These are phyloP conservation scores for Pyrochroa serraticornis DNA, from an alignment of 2,888 invertebrate species.

Conservation along the genomic window DNA sequence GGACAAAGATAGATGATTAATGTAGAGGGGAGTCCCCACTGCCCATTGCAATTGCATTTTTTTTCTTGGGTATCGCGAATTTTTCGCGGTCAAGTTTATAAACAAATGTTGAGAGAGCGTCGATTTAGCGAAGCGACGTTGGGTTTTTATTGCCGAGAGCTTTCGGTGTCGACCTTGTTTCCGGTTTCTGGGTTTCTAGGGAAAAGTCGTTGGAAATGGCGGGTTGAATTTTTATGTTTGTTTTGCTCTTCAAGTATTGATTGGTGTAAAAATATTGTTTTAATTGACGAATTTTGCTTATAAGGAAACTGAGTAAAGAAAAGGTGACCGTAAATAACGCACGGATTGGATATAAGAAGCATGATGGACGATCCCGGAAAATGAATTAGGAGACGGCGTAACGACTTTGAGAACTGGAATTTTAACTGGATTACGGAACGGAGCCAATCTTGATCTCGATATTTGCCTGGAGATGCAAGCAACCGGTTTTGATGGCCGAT, in stretches of 20 bases:
- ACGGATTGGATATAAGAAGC: not conserved
- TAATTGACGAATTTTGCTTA: too few relatives aligned
- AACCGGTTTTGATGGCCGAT: conserved; percentile 15
- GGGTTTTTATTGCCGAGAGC: too few relatives aligned
- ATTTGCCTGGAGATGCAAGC: conserved; percentile 16
- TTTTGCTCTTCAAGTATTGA: too few relatives aligned
- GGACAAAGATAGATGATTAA: conserved; percentile 1
- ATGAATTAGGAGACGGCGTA: conserved; percentile 8
- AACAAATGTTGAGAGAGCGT: conserved; percentile 13
- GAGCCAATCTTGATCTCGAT: conserved; percentile 4
- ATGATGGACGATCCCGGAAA: not conserved
- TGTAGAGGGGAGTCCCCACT: conserved; percentile 4
- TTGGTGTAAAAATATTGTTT: too few relatives aligned
- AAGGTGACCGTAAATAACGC: not conserved
- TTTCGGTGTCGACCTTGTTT: too few relatives aligned
- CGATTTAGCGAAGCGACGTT: not conserved
- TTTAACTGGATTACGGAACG: conserved; percentile 16
- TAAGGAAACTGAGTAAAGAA: too few relatives aligned
- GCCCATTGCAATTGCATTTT: conserved; percentile 9
- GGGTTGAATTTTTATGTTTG: too few relatives aligned
- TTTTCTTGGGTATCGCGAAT: not conserved
- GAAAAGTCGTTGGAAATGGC: too few relatives aligned
- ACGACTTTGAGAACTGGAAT: conserved; percentile 19
- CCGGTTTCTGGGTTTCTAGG: too few relatives aligned
- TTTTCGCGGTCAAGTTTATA: conserved; percentile 25